Evolutionary conservation across 2,888 invertebrate species (phyloP).

Genomic region (Nasonia oneida): DNA sequence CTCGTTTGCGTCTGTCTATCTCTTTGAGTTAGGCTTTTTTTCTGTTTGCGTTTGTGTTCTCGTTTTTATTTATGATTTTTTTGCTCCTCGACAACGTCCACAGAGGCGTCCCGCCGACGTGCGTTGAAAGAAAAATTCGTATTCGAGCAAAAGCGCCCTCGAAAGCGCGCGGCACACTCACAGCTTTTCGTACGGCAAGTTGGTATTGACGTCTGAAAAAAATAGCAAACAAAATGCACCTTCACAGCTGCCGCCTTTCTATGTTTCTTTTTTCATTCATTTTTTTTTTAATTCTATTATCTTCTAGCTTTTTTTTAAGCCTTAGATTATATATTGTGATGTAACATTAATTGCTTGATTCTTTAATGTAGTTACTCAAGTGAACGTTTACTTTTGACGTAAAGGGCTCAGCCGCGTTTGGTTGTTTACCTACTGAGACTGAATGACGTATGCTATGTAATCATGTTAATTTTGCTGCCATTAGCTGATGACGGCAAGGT

Average conservation of each 20-base stretch:
- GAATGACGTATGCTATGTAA: no score
- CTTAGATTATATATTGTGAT: background rate
- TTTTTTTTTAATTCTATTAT: background rate
- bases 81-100: conserved; percentile 66
- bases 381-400: conserved; percentile 54
- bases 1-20: conserved; percentile 3
- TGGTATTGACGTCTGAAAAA: conserved; percentile 91
- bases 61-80: conserved; percentile 55
- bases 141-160: conserved; percentile 77
- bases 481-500: no score
- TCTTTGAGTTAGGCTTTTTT: conserved; percentile 39
- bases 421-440: background rate
- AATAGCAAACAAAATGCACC: conserved; percentile 76
- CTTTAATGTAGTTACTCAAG: background rate
- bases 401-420: conserved; percentile 8
- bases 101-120: conserved; percentile 69
- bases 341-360: conserved; percentile 16
- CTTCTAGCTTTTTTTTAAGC: background rate
- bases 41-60: conserved; percentile 52
- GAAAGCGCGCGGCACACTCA: conserved; percentile 81
- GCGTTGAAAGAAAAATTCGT: conserved; percentile 79
- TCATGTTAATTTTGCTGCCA: no score
- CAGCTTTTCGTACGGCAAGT: conserved; percentile 95
- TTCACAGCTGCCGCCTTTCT: conserved; percentile 50
- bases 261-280: background rate